A percentile compares a stretch with the other conserved stretches of the same genome.
Conservation (phyloP, 2,888 invertebrate species). For the Exocentrus adspersus region DNA sequence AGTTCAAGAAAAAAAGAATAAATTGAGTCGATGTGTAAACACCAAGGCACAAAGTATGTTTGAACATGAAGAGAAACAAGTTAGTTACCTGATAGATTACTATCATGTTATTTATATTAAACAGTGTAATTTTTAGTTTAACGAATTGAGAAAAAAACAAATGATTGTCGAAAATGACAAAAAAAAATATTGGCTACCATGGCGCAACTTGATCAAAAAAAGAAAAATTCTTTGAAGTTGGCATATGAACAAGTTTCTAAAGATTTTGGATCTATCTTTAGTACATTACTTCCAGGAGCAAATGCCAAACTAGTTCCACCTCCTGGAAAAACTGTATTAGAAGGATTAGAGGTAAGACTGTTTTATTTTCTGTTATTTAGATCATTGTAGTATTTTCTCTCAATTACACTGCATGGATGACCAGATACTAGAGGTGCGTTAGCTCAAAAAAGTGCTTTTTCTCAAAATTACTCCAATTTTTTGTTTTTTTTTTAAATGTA, state of each 20-base stretch:
- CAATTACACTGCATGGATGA: too few species aligned
- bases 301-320: constrained; percentile 85
- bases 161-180: constrained; percentile 79
- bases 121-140: constrained; percentile 66
- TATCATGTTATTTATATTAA: too few species aligned
- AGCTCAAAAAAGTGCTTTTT: too few species aligned
- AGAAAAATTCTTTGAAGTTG: constrained; percentile 80
- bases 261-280: constrained; percentile 96
- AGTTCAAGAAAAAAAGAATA: constrained; percentile 71
- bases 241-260: constrained; percentile 90
- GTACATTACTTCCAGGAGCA: constrained; percentile 89
- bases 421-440: too few species aligned
- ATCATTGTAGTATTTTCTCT: not conserved
- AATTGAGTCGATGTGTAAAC: constrained; percentile 78
- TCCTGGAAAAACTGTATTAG: constrained; percentile 77
- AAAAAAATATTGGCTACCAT: constrained; percentile 80
- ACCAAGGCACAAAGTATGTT: constrained; percentile 87
- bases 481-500: too few species aligned
- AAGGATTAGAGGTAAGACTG: constrained; percentile 82
- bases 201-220: constrained; percentile 89
- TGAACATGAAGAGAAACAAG: constrained; percentile 87
- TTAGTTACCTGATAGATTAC: too few species aligned
- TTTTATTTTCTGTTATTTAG: not conserved
- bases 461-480: too few species aligned
- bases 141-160: constrained; percentile 72